Base-by-base conservation (phyloP, 1,140 invertebrate genomes). In the Octopus bimaculoides region DNA sequence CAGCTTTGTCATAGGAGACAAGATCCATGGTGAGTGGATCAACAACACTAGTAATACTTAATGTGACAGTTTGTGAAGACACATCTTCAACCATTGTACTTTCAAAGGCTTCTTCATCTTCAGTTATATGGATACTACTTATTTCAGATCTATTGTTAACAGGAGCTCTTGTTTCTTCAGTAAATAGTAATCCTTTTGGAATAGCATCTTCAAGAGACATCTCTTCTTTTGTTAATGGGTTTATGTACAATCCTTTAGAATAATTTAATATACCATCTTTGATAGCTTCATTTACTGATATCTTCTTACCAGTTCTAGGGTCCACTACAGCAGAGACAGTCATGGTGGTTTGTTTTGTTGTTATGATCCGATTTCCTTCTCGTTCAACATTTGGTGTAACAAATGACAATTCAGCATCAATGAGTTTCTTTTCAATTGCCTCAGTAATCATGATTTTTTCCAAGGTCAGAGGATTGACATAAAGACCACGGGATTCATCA, bases 231-330 rank as follows among this genome's bases (percentile, higher is more conserved):
- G 95, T 97, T 26, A 94, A 91, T 5, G 96, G 95, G 92, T 98
- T 95, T 78, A 92, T 91, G 73, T 91, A 91, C 17, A 83, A 81
- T 73, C 95, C 95, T 81, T 93, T 93, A 1, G 93, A 91, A 5
- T 93, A 92, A 91, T 98, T 96, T 80, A 99, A 89, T 77, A 98
- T 92, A 78, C 96, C 96, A 82, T 95, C 92, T 75, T 94, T 92
- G 5, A 98, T 91, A 2, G 97, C 97, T 90, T 98, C 94, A 54
- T 93, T 93, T 10, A 98, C 94, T 20, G 92, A 94, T 0, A 98
- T 85, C 4, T 93, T 89, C 85, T 96, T 93, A 80, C 95, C 95
- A 82, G 93, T 93, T 86, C 95, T 92, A 26, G 95, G 94, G 91
- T 98, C 96, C 14, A 94, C 89, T 5, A 97, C 96, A 77, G 92